Conservation (phyloP, 1,140 invertebrate species). For the Drosophila paulistorum region DNA sequence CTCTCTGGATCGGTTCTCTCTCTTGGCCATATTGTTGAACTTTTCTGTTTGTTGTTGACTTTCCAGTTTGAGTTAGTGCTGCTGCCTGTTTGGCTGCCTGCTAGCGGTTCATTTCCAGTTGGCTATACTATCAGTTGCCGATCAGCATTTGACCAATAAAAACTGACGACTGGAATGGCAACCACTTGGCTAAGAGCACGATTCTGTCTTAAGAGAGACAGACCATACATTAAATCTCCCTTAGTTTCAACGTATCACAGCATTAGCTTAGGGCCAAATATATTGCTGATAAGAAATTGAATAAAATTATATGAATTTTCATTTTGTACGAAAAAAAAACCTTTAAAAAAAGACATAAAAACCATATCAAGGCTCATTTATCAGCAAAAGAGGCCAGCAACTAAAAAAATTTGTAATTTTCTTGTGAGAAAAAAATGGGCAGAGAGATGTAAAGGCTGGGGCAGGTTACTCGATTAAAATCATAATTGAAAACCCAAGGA, state of each 20-base stretch:
- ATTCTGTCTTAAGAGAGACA: constrained; percentile 46
- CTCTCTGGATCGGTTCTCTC: constrained; percentile 17
- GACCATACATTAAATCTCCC: neutral
- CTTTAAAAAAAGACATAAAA: constrained; percentile 47
- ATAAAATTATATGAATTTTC: constrained; percentile 78
- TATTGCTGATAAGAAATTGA: constrained; percentile 72
- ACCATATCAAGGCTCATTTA: constrained; percentile 71
- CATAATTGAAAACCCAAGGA: constrained; percentile 68
- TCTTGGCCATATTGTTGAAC: constrained; percentile 44
- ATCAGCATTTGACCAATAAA: constrained; percentile 82
- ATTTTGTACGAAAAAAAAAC: constrained; percentile 21
- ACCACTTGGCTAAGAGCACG: constrained; percentile 39
- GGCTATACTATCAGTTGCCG: constrained; percentile 77
- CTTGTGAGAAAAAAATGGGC: constrained; percentile 61
- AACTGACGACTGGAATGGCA: constrained; percentile 67
- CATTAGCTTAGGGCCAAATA: constrained; percentile 59
- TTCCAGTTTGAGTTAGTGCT: constrained; percentile 57
- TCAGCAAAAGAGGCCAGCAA: constrained; percentile 43
- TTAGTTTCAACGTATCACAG: constrained; percentile 16
- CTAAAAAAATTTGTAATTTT: constrained; percentile 47
- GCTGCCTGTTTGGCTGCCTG: constrained; percentile 34
- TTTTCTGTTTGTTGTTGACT: constrained; percentile 36
- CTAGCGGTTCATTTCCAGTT: constrained; percentile 78
- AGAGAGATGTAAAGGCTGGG: constrained; percentile 16
- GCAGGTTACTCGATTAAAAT: constrained; percentile 58